Evolutionary conservation across 1,140 invertebrate species (phyloP), one percentile per base, ranked within the genome.

Genomic region (Euglossa dilemma): DNA sequence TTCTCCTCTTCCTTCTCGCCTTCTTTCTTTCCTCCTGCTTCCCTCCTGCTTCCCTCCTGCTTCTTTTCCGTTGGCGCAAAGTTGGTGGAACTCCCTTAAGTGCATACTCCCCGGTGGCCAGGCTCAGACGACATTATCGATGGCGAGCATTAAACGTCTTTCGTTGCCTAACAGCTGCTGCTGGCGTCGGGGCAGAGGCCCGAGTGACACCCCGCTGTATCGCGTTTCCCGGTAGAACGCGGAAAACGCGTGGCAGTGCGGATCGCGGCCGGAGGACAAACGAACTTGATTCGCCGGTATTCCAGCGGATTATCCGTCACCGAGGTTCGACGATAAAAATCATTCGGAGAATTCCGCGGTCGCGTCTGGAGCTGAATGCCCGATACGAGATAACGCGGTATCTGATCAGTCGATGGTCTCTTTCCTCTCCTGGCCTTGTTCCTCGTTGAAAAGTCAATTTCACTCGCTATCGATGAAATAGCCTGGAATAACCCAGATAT

Each of bases 111-210:
- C 73, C 52, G 56, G 63, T 75, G 84, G 43, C 69, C 63, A 57
- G 74, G 79, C 84, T 78, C 73, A 83, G 80, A 86, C 86, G 84
- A 85, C 80, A 75, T 87, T 87, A 87, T 87, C 85, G 84, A 87
- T 87, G 85, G 84, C 73, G 79, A 36, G 70, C 85, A 87, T 86
- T 86, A 85, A 87, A 86, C 84, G 84, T 86, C 79, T 54, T 71
- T 70, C 66, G n/a, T 70, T 50, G 11, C 50, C 45, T n/a, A 16
- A 7, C 43, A 45, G 16, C 25, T 14, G 16, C n/a, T 20, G 9
- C 7, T 20, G 8, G 11, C 9, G 8, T 56, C 63, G 36, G n/a
- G 2, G 28, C 2, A 18, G 7, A 20, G 12, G 16, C 50, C 47
- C 18, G 7, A 23, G 67, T 12, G 20, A 67, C 50, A 23, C 36